Base-by-base conservation (phyloP, 2,888 invertebrate species). In the Crocallis elinguaria region DNA sequence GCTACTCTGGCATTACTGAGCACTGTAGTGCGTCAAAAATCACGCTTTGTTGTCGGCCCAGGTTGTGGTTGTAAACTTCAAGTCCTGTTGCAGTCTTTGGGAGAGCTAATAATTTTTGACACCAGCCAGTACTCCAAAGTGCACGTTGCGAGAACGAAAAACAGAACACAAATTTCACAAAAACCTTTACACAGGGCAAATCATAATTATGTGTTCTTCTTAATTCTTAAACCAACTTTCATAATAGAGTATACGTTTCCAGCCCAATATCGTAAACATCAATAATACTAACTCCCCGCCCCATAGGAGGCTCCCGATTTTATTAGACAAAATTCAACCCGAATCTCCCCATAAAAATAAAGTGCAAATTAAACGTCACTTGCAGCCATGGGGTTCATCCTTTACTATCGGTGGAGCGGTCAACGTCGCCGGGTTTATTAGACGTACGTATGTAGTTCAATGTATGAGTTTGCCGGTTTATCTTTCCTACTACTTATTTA, bases 361-460 rank as follows among this genome's bases (percentile, higher is more conserved):
- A 71, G 67, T 72, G 75, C 73, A 75, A 75, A 77, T 75, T 71
- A 69, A 74, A 68, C 62, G 79, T 78, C 79, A 75, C 71, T 68
- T 67, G 69, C 79, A 77, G 69, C 61, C 53, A 67, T 67, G 73
- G 69, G 64, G 62, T 52, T 57, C 61, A 67, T 69, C 56, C 54
- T 54, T 55, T 52, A 62, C 53, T 66, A 55, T 45, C 36, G 45
- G 23, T 38, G n/a, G 23, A 36, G 23, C 52, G 53, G 53, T 48
- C 53, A 53, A 48, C 32, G 29, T 39, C 19, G 38, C 32, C 43
- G 45, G 27, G 9, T 35, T 51, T 39, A 41, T 45, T 45, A 23
- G 45, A 41, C 29, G 13, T 33, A 27, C 39, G 35, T 29, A 9
- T 45, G 14, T 29, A 14, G 29, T 27, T 16, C 9, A n/a, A 9